Evolutionary conservation across 2,113 vertebrate genomes (phyloP), one percentile per base, ranked within the genome.

Genomic region (Cinclus cinclus): DNA sequence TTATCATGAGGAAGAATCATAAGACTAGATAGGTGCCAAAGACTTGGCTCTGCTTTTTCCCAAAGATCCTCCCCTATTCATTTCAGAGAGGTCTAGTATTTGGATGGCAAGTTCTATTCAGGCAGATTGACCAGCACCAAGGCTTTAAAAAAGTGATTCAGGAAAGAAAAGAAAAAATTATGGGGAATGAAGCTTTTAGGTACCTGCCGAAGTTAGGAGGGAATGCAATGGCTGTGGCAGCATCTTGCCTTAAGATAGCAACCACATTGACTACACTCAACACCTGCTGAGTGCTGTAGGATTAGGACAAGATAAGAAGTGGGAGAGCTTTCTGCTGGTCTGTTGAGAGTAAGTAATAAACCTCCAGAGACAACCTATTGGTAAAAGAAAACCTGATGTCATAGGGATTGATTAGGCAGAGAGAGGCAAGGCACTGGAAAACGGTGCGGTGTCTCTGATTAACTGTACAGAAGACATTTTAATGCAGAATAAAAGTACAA

Each of bases 61-160:
- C 9, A 47, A 42, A 60, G 9, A 31, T 78, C 33, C 13, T 63
- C 12, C n/a, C 4, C 15, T 1, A 70, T 8, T 9, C 4, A 4
- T 52, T 68, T 83, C 30, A 24, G 27, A 83, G 13, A 56, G 25
- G 12, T n/a, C 37, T 64, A 0, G 14, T 86, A 67, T n/a, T 67
- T 24, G 4, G 0, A 0, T 8, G 33, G 2, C 15, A 50, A 56
- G 20, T 21, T 55, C 44, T 15, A 10, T 47, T 74, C 41, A 19
- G 33, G 53, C 8, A 79, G 25, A 16, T 31, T n/a, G 22, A 73
- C 59, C 11, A 3, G 31, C 15, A 62, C 13, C 0, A 1, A 10
- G 13, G 21, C 15, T 56, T 31, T 25, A 53, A 12, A 49, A 52
- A 76, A 53, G 10, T 1, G 5, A 64, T 33, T 4, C 28, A 71